Evolutionary conservation across 2,888 invertebrate species (phyloP).

Genomic region (Chalcis sispes): DNA sequence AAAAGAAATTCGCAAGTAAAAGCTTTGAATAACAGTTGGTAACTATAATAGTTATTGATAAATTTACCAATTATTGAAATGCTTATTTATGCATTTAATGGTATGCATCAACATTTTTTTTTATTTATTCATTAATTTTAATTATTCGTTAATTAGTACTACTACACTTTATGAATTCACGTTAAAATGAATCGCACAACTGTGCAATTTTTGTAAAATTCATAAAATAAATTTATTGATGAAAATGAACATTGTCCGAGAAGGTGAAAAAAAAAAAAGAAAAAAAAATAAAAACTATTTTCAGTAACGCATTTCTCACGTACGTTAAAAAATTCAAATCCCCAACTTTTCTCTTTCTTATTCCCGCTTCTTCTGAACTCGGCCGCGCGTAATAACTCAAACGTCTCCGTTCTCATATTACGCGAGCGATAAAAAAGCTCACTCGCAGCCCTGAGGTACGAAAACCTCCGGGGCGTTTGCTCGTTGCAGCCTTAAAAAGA

Average conservation of each 20-base stretch:
- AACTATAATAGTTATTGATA: no score
- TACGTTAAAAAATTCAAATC: constrained; percentile 33
- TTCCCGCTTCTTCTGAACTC: background rate
- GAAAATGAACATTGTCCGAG: no score
- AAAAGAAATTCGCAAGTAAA: no score
- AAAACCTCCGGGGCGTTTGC: constrained; percentile 31
- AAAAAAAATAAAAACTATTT: background rate
- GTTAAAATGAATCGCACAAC: background rate
- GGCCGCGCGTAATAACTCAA: constrained; percentile 47
- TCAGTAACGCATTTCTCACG: background rate
- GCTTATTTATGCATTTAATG: no score
- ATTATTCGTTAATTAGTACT: no score
- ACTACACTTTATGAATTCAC: background rate
- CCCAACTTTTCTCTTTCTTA: background rate
- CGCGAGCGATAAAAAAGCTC: constrained; percentile 54
- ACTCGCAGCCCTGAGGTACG: constrained; percentile 6
- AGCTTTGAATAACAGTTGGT: no score
- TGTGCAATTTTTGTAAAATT: background rate
- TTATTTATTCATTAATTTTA: no score
- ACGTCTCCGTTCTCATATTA: constrained; percentile 50
- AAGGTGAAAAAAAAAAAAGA: background rate
- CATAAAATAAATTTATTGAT: background rate
- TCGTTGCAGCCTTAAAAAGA: background rate
- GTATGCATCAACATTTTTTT: no score
- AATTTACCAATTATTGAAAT: no score